Conservation (phyloP, 2,888 invertebrate genomes). For the Drosophila diplacantha region DNA sequence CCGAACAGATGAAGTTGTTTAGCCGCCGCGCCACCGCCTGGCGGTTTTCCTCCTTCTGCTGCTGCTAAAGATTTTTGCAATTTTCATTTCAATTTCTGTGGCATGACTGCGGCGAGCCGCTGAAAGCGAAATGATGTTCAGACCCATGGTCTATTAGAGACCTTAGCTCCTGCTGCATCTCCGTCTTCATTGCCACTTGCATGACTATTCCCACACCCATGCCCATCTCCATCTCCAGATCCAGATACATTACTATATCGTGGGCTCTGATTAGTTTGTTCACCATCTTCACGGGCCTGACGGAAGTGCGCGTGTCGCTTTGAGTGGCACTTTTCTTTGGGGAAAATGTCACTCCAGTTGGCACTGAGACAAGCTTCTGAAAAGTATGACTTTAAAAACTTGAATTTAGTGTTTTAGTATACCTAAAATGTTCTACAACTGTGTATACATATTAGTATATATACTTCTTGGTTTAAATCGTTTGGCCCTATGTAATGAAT, state of each 20-base stretch:
- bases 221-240: conserved; percentile 1
- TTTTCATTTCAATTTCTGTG: conserved; percentile 71
- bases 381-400: not conserved
- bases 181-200: conserved; percentile 45
- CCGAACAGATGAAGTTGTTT: conserved; percentile 67
- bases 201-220: not conserved
- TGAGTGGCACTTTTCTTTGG: conserved; percentile 66
- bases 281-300: conserved; percentile 36
- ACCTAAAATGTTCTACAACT: not conserved
- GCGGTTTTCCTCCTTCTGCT: conserved; percentile 39
- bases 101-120: conserved; percentile 47
- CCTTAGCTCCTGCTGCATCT: conserved; percentile 43
- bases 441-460: not conserved
- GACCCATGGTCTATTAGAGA: conserved; percentile 61
- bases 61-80: conserved; percentile 49
- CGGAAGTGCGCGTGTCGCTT: conserved; percentile 64
- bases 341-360: conserved; percentile 24
- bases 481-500: not conserved
- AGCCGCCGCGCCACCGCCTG: conserved; percentile 58
- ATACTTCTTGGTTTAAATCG: not conserved
- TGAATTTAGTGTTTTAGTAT: not conserved
- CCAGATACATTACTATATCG: conserved; percentile 9
- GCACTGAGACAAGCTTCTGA: conserved; percentile 27
- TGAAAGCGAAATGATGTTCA: conserved; percentile 70
- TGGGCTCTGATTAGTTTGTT: conserved; percentile 32